Percentiles rank a stretch among this genome's conserved stretches.
These are phyloP conservation scores for Diaprepes abbreviatus DNA, from an alignment of 2,888 invertebrate species.

Conservation along the genomic window DNA sequence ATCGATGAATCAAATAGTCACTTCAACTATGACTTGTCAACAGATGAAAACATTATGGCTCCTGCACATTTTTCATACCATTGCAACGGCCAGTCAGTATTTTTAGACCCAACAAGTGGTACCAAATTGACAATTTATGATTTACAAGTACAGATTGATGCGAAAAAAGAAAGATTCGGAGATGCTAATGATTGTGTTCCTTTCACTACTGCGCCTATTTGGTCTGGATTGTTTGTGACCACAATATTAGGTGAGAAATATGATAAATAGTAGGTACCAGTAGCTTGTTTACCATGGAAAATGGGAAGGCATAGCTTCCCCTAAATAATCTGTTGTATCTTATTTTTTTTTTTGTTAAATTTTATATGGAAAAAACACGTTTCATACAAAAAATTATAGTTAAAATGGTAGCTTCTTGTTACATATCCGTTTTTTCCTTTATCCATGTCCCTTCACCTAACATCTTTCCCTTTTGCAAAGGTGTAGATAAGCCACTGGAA, in stretches of 20 bases:
- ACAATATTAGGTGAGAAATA: slow-evolving; percentile 67
- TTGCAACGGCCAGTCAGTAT: slow-evolving; percentile 63
- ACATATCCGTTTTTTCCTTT: too few species aligned
- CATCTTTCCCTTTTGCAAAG: too few species aligned
- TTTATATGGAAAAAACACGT: too few species aligned
- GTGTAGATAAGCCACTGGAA: too few species aligned
- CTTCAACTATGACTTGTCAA: slow-evolving; percentile 56
- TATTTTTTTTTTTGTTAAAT: too few species aligned
- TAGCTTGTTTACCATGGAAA: too few species aligned
- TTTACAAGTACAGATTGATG: slow-evolving; percentile 67
- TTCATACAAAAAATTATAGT: too few species aligned
- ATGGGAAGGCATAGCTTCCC: too few species aligned
- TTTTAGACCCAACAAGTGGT: slow-evolving; percentile 59
- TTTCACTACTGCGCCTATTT: slow-evolving; percentile 83
- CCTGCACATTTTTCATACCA: slow-evolving; percentile 68
- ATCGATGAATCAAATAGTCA: slow-evolving; percentile 1
- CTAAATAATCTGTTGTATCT: too few species aligned
- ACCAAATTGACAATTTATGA: slow-evolving; percentile 62
- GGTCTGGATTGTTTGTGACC: slow-evolving; percentile 79
- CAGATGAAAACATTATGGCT: slow-evolving; percentile 59
- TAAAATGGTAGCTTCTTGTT: too few species aligned
- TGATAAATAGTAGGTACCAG: neutral
- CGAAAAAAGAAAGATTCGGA: slow-evolving; percentile 66
- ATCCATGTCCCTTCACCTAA: too few species aligned
- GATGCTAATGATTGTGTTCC: slow-evolving; percentile 79